These are phyloP conservation scores for Periplaneta americana DNA, from an alignment of 1,140 invertebrate genomes.

Conservation along the genomic window DNA sequence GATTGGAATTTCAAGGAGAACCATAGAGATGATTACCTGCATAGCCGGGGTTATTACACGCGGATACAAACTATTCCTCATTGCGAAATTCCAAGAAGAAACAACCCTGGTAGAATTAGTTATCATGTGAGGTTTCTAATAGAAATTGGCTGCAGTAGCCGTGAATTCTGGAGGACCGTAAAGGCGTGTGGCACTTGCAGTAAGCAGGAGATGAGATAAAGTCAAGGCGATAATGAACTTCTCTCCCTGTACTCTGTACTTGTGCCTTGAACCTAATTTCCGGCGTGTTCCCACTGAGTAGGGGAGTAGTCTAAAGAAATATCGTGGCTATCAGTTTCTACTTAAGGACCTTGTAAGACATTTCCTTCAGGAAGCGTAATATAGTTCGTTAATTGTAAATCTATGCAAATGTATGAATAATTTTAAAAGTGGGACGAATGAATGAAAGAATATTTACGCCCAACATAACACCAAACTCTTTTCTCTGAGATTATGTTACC, in stretches of 20 bases:
- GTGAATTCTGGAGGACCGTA: neutral
- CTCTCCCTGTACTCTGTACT: neutral
- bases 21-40: too few species aligned
- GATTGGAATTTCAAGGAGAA: too few species aligned
- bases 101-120: neutral
- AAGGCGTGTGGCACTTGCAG: too few species aligned
- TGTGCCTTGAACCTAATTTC: neutral
- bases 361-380: neutral
- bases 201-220: neutral
- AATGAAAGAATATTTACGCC: neutral
- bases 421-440: neutral
- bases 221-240: neutral
- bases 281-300: neutral
- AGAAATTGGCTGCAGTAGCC: neutral
- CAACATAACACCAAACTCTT: too few species aligned
- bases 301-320: neutral
- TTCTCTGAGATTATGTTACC: too few species aligned
- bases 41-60: too few species aligned
- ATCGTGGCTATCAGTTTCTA: neutral
- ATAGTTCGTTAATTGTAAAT: neutral
- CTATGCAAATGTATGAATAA: neutral
- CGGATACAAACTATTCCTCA: too few species aligned
- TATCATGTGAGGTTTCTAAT: neutral
- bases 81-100: neutral
- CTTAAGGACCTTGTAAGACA: too few species aligned